Conservation (phyloP, 2,113 vertebrate genomes). For the Siniperca knerii region DNA sequence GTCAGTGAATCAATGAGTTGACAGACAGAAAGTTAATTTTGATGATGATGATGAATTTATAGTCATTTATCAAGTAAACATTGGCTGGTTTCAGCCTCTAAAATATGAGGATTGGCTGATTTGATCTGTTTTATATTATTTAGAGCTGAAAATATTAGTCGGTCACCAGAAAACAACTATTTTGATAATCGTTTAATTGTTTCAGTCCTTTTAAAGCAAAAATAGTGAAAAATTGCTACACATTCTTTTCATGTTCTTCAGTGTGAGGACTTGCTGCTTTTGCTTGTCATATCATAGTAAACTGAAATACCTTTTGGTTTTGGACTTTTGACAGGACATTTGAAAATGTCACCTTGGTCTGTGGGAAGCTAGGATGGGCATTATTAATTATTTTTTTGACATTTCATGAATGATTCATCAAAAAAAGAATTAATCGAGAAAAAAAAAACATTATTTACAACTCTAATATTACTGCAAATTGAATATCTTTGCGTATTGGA, state of each 20-base stretch:
- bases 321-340: background rate
- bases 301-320: background rate
- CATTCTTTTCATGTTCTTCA: background rate
- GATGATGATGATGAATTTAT: background rate
- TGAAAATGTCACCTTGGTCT: background rate
- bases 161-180: background rate
- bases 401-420: background rate
- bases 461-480: background rate
- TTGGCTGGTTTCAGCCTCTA: background rate
- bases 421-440: background rate
- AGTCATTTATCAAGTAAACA: background rate
- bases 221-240: background rate
- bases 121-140: background rate
- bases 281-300: no score
- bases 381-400: background rate
- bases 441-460: background rate
- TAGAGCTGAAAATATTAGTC: background rate
- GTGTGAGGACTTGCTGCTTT: background rate
- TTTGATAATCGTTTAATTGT: background rate
- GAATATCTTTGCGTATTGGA: background rate
- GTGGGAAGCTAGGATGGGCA: background rate
- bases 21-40: background rate
- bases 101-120: background rate
- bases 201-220: background rate
- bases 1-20: background rate